phyloP scores from a whole-genome alignment of 2,888 invertebrate genomes.

The Congeria kusceri region DNA sequence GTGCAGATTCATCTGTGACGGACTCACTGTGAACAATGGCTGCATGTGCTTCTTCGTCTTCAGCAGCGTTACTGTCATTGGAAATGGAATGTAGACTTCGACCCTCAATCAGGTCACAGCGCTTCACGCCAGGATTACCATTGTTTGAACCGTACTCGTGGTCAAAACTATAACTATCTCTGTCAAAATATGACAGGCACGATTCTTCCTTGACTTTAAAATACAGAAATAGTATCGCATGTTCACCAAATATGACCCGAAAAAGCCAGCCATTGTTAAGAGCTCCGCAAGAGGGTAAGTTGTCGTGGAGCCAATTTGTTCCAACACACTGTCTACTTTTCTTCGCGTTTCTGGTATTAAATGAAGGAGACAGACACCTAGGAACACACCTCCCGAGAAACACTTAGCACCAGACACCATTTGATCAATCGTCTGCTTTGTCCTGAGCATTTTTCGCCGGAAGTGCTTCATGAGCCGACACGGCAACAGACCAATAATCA shows the following conservation, averaged over 20 bases:
- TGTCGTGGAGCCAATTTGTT: conserved; percentile 75
- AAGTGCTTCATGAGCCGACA: conserved; percentile 74
- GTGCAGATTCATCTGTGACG: background rate
- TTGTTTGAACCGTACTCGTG: conserved; percentile 23
- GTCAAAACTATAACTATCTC: conserved; percentile 56
- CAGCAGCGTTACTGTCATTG: conserved; percentile 18
- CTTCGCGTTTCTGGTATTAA: conserved; percentile 78
- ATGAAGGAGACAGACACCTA: conserved; percentile 79
- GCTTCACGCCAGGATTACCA: conserved; percentile 33
- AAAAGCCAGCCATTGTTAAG: conserved; percentile 80
- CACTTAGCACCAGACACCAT: conserved; percentile 77
- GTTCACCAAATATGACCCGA: conserved; percentile 79
- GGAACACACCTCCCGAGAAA: conserved; percentile 78
- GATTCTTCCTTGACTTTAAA: conserved; percentile 69
- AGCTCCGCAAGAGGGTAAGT: conserved; percentile 79
- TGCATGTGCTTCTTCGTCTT: background rate
- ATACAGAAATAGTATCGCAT: conserved; percentile 76
- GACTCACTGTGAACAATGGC: no score
- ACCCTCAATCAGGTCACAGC: conserved; percentile 61
- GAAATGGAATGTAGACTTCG: conserved; percentile 59
- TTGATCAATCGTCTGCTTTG: conserved; percentile 72
- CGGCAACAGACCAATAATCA: conserved; percentile 76
- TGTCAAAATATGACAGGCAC: conserved; percentile 43
- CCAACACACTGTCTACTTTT: conserved; percentile 75
- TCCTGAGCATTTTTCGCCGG: conserved; percentile 68